A percentile compares a stretch with the other conserved stretches of the same genome.
Conservation (phyloP, 2,888 invertebrate genomes). For the Eupeodes luniger region DNA sequence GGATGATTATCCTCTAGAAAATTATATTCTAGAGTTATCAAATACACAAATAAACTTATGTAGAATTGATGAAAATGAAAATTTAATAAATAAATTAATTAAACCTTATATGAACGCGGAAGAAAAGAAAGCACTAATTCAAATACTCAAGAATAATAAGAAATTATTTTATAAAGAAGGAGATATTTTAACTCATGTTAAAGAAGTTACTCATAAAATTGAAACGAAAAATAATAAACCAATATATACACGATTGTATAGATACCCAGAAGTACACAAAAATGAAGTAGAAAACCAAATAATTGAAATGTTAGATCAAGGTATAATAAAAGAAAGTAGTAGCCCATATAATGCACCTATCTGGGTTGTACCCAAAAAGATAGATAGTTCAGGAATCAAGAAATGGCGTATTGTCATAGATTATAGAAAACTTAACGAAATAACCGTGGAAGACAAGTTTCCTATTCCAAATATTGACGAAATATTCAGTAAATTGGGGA, state of each 20-base stretch:
- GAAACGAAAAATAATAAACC: conserved; percentile 26
- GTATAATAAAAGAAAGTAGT: conserved; percentile 53
- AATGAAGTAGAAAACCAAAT: conserved; percentile 40
- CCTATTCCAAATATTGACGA: conserved; percentile 63
- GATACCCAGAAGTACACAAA: conserved; percentile 47
- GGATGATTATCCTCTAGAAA: conserved; percentile 2
- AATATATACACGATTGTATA: conserved; percentile 45
- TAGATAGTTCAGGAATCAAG: too few species aligned
- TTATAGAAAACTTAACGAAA: not conserved
- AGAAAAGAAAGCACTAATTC: conserved; percentile 5
- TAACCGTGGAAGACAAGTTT: conserved; percentile 66
- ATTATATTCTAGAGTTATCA: not conserved
- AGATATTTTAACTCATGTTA: conserved; percentile 10
- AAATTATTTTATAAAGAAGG: not conserved
- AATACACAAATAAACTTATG: not conserved
- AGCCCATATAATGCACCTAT: conserved; percentile 49
- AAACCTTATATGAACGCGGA: not conserved
- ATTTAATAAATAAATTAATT: not conserved
- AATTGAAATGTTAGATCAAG: conserved; percentile 31
- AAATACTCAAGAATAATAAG: conserved; percentile 12
- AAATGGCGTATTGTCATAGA: too few species aligned
- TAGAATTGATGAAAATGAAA: not conserved
- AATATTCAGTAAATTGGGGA: conserved; percentile 23
- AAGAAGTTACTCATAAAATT: conserved; percentile 22
- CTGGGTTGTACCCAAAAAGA: too few species aligned